Conservation (phyloP, 2,113 vertebrate genomes). For the Heterochromis multidens region DNA sequence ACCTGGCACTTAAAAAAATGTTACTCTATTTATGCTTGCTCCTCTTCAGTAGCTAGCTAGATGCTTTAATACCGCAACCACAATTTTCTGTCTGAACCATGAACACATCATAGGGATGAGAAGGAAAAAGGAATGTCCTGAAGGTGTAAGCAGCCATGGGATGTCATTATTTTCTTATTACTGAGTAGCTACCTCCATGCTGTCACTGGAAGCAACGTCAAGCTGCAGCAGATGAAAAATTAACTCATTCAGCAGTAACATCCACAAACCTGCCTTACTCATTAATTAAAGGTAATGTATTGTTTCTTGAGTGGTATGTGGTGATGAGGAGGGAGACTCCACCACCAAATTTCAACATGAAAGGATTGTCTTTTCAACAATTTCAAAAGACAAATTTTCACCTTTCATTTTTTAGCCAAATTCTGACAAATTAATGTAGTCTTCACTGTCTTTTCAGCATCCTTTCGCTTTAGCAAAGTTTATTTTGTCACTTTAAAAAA, state of each 20-base stretch:
- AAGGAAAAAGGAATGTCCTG: too few relatives aligned
- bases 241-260: background rate
- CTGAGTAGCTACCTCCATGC: background rate
- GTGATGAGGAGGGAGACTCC: background rate
- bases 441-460: too few relatives aligned
- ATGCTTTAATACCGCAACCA: too few relatives aligned
- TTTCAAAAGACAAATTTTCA: background rate
- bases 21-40: too few relatives aligned
- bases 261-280: background rate
- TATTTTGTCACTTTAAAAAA: background rate
- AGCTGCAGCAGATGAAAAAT: background rate
- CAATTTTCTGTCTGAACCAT: too few relatives aligned
- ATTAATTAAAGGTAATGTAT: background rate
- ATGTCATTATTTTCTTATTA: background rate
- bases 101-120: too few relatives aligned
- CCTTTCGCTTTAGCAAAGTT: too few relatives aligned
- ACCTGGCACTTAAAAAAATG: too few relatives aligned
- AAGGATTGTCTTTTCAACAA: background rate
- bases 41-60: too few relatives aligned
- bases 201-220: background rate
- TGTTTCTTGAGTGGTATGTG: background rate
- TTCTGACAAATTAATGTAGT: background rate
- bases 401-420: background rate
- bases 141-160: too few relatives aligned
- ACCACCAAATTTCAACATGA: background rate